Evolutionary conservation across 2,888 invertebrate species (phyloP), one percentile per base, ranked within the genome.

Genomic region (Mythimna ferrago): DNA sequence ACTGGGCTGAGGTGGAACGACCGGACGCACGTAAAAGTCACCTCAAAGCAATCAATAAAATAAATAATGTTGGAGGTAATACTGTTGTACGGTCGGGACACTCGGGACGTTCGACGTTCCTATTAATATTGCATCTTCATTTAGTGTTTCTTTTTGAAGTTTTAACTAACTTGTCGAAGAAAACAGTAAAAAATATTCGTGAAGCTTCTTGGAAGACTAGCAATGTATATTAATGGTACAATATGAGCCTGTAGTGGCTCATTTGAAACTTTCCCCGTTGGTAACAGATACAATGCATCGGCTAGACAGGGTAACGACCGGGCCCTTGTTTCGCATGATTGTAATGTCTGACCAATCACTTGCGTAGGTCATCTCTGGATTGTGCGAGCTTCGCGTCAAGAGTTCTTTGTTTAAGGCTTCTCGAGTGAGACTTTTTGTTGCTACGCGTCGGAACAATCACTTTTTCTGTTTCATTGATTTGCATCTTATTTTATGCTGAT

Each of bases 321-420:
- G 54, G 35, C 60, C 38, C 67, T 64, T 48, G 21, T 58, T 44
- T 11, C 9, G 19, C n/a, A 38, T 63, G 35, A 64, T 57, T 51
- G 67, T 16, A 14, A 41, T 35, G 60, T 56, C 54, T 38, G 21
- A 19, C 11, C 64, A 65, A 68, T 78, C 61, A 78, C 21, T 76
- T 61, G 38, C 58, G 16, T 61, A 80, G 41, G 75, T 74, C n/a
- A 61, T 73, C 62, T 57, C 51, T 32, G 32, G 7, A 72, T 78
- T 60, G 44, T 21, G 26, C 7, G 19, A 10, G 1, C 44, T 48
- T 35, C 41, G 11, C 14, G n/a, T 44, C 41, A 41, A 72, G 16
- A 3, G 19, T 16, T n/a, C 2, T 60, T 41, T 38, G 26, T 71
- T 14, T 74, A 63, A 44, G 75, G 73, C 74, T 75, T 73, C 80